Evolutionary conservation across 2,113 vertebrate species (phyloP), one percentile per base, ranked within the genome.

Genomic region (Tetrao urogallus): DNA sequence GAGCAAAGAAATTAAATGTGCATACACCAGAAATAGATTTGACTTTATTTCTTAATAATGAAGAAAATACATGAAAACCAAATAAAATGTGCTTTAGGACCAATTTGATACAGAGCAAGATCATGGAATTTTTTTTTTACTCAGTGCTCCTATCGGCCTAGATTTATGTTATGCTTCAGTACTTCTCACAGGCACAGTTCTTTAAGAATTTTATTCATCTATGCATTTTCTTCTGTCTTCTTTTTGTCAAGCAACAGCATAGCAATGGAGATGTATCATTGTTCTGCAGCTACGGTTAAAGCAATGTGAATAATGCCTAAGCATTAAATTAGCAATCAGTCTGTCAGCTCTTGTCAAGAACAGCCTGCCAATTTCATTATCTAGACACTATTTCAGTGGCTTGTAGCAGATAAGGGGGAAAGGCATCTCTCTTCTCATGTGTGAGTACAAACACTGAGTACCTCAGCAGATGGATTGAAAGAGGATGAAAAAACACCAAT

Each of bases 381-480:
- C 28, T 32, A 32, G 48, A 57, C 20, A 27, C 4, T 21, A 42
- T 21, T 38, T n/a, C 34, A 40, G 6, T 2, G 13, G 25, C 20
- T 43, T 20, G 20, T 57, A 75, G 36, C 10, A 66, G 40, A 34
- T 3, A 0, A 9, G 3, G 10, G 2, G 16, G 20, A 77, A 88
- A 82, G 7, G 10, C 7, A 1, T 9, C 25, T 60, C 34, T 56
- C 52, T 78, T 27, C 42, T 72, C 40, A 17, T 5, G 10, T 20
- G 8, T 14, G 21, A 52, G 27, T 15, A 14, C 25, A 42, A 58
- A 38, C 20, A 1, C 4, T 38, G 48, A 32, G 10, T 50, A 19
- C 2, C 6, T 6, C 17, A 19, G 47, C 3, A 40, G 11, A 34
- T 1, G 1, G 42, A 58, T 6, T 12, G 11, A 10, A 10, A 75